phyloP scores from a whole-genome alignment of 2,113 vertebrate genomes.

The Nymphicus hollandicus region DNA sequence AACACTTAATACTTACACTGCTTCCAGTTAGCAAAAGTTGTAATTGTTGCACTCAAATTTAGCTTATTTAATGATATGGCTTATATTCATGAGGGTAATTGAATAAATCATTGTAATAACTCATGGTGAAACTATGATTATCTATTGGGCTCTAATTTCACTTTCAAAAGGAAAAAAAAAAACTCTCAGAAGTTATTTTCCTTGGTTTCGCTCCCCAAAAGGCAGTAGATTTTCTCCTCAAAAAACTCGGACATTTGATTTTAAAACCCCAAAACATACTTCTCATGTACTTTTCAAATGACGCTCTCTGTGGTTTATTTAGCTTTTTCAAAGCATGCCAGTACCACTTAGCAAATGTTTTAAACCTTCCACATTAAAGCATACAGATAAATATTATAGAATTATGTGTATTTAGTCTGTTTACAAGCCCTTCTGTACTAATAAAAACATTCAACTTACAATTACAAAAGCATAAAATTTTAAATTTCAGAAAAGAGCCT shows the following conservation, averaged over 20 bases:
- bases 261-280: neutral
- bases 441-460: neutral
- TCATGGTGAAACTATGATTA: slow-evolving; percentile 69
- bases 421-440: neutral
- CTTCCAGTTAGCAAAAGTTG: slow-evolving; percentile 75
- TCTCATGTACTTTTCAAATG: neutral
- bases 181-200: slow-evolving; percentile 42
- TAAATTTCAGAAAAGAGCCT: neutral
- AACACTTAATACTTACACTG: slow-evolving; percentile 74
- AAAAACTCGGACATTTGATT: neutral
- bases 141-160: slow-evolving; percentile 68
- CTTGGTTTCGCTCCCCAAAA: slow-evolving; percentile 31
- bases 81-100: slow-evolving; percentile 76
- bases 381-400: neutral
- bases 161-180: slow-evolving; percentile 32
- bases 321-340: neutral
- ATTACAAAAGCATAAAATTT: neutral
- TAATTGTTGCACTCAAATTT: slow-evolving; percentile 76
- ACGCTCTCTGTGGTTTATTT: neutral
- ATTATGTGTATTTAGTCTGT: neutral
- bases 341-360: neutral
- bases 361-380: neutral
- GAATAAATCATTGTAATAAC: slow-evolving; percentile 78
- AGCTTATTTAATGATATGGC: slow-evolving; percentile 72
- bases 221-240: neutral